These are phyloP conservation scores for Temnothorax longispinosus DNA, from an alignment of 1,140 invertebrate genomes.

Conservation along the genomic window DNA sequence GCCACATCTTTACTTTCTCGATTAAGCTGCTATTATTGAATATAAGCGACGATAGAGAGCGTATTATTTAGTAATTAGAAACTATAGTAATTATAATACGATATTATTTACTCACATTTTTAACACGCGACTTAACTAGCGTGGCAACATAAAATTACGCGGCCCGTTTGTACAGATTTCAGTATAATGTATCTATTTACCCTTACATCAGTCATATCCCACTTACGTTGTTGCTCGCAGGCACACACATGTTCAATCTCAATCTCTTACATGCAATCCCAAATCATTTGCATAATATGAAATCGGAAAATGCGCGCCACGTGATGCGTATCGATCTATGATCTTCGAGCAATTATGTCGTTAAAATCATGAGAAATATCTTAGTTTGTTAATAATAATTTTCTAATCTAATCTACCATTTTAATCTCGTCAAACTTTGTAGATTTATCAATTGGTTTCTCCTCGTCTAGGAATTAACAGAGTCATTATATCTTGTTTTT, in stretches of 20 bases:
- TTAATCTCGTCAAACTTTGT: neutral
- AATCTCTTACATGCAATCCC: neutral
- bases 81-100: neutral
- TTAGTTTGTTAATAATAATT: constrained; percentile 3
- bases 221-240: constrained; percentile 20
- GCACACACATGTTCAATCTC: constrained; percentile 1
- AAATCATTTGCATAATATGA: constrained; percentile 35
- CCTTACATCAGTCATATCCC: constrained; percentile 31
- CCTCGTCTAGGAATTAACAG: neutral
- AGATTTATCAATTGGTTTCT: neutral
- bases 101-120: neutral
- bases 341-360: neutral
- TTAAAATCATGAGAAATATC: neutral
- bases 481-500: constrained; percentile 2
- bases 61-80: constrained; percentile 5
- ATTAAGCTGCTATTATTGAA: neutral
- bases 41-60: neutral
- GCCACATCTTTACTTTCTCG: neutral
- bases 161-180: neutral
- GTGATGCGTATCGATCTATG: neutral
- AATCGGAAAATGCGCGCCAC: neutral
- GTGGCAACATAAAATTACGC: neutral
- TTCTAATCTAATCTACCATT: neutral
- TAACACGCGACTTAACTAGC: neutral
- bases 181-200: constrained; percentile 43